Conservation (phyloP, 2,888 invertebrate genomes). For the Ceratothoa steindachneri region DNA sequence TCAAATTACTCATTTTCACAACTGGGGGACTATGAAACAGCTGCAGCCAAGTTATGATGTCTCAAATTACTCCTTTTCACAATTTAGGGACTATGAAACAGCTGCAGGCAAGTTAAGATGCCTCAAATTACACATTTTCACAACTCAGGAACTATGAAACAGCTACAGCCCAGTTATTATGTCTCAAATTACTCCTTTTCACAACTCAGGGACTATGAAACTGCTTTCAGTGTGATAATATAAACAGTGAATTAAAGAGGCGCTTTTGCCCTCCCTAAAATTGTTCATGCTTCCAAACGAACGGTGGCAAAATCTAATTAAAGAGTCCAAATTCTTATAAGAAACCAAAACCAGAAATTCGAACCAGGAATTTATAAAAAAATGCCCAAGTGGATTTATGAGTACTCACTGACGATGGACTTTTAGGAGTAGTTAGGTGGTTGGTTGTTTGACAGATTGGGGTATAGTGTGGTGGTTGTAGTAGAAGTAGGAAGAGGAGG, state of each 20-base stretch:
- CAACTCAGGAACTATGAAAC: no score
- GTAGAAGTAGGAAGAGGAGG: not conserved
- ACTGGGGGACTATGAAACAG: no score
- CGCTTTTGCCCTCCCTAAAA: not conserved
- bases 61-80: no score
- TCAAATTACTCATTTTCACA: no score
- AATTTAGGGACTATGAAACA: no score
- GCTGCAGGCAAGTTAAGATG: no score
- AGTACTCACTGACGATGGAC: slow-evolving; percentile 1
- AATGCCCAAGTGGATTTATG: not conserved
- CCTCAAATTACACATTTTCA: no score
- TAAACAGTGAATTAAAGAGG: not conserved
- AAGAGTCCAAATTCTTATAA: not conserved
- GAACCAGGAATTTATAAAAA: not conserved
- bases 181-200: no score
- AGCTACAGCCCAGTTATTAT: no score
- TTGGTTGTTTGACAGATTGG: not conserved
- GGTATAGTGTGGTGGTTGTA: slow-evolving; percentile 3
- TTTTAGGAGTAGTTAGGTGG: not conserved
- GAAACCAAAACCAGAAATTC: not conserved
- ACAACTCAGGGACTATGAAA: no score
- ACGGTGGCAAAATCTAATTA: not conserved
- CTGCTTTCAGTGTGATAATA: not conserved
- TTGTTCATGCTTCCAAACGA: not conserved
- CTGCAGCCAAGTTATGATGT: no score